Evolutionary conservation across 2,113 vertebrate genomes (phyloP).

Genomic region (Zapornia atra): DNA sequence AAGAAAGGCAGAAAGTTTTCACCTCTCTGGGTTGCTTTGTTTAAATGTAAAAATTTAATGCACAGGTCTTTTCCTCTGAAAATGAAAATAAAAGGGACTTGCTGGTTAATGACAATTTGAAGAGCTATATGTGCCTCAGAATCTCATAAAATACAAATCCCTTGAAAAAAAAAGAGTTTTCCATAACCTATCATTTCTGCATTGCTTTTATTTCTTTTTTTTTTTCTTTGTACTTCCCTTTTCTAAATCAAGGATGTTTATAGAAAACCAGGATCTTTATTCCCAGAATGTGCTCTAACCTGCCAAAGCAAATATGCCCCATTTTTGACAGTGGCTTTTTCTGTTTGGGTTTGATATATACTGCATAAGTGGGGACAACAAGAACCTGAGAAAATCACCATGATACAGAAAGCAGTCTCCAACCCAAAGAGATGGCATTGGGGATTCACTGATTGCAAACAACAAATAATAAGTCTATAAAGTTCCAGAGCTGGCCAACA

Average conservation of each 20-base stretch:
- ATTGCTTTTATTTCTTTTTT: neutral
- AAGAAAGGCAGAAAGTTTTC: constrained; percentile 18
- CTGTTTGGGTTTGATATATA: neutral
- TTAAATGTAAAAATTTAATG: constrained; percentile 29
- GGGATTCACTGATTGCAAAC: neutral
- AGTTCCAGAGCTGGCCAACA: neutral
- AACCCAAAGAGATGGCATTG: neutral
- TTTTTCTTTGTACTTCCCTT: neutral
- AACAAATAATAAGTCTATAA: neutral
- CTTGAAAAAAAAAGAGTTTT: neutral
- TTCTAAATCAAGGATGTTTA: constrained; percentile 34
- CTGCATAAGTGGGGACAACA: neutral
- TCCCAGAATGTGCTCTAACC: neutral
- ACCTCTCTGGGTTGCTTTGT: constrained; percentile 9
- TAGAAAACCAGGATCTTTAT: neutral
- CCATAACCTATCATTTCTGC: neutral
- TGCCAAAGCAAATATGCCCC: neutral
- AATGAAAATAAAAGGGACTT: constrained; percentile 55
- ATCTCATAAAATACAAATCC: constrained; percentile 37
- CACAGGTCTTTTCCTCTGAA: neutral
- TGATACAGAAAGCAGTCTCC: neutral
- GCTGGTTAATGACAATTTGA: constrained; percentile 19
- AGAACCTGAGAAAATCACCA: neutral
- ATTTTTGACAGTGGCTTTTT: neutral
- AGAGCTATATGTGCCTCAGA: neutral